Evolutionary conservation across 2,797 vertebrate species (phyloP), one percentile per base, ranked within the genome.

Genomic region (Sciurus vulgaris): DNA sequence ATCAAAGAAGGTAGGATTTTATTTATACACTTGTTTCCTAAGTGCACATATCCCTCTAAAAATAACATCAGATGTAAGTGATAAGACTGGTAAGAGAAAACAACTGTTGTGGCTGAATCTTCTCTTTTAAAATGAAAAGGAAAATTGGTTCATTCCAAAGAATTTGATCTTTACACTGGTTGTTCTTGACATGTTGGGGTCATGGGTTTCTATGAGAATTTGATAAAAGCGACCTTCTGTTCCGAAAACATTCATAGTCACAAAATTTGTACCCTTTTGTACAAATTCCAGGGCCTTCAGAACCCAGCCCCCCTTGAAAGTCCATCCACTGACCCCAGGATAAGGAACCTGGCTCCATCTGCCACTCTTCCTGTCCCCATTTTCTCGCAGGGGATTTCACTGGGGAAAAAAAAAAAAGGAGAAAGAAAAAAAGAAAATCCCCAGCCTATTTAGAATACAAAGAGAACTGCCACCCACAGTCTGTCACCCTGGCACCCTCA

Each of bases 381-480:
- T 96, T 96, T 96, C 78, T 91, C 93, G 74, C n/a, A 86, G 81
- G 69, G 28, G n/a, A 86, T 85, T 93, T 92, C 63, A 93, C 11
- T 6, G 33, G 9, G 44, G 54, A 41, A 22, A 84, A 70, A 15
- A 77, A 51, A 17, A 76, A 93, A 72, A 86, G 6, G 30, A 76
- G 12, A 7, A 28, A 74, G 76, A 18, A 28, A 61, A 44, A 28
- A 79, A 51, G 24, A 70, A 93, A 87, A 92, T 49, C 41, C 35
- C 92, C 38, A 77, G 78, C 59, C 41, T 85, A 76, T 95, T 94
- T 91, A 76, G 51, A 96, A 82, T 87, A 95, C 96, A 96, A 96
- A 96, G 67, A 70, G 61, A 65, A 89, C 83, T 86, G 59, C 83
- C 79, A 28, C 72, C 54, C 89, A 96, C 88, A 30, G 76, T 85